A percentile compares a stretch with the other conserved stretches of the same genome.
Conservation (phyloP, 2,888 invertebrate species). For the Lingula anatina region DNA sequence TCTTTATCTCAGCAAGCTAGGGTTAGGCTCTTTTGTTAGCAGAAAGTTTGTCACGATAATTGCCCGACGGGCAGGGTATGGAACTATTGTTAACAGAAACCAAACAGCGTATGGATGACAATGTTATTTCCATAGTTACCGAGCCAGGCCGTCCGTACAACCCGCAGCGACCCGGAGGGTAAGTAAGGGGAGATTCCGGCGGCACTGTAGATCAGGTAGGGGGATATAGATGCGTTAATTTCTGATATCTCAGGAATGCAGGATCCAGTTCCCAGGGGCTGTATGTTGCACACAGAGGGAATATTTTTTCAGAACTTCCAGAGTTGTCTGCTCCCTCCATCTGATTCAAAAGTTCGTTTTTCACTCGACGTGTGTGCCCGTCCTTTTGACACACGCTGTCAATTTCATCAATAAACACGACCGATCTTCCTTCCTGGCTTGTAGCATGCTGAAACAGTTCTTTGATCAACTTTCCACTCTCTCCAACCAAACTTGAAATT, state of each 20-base stretch:
- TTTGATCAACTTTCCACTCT: slow-evolving; percentile 58
- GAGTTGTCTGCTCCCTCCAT: slow-evolving; percentile 52
- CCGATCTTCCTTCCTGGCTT: slow-evolving; percentile 45
- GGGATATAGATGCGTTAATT: slow-evolving; percentile 59
- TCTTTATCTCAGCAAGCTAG: no score
- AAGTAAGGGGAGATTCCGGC: no score
- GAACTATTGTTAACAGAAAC: no score
- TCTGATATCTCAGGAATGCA: slow-evolving; percentile 59
- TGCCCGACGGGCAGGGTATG: no score
- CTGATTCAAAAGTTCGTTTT: slow-evolving; percentile 60
- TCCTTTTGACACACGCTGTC: slow-evolving; percentile 59
- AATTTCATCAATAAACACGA: slow-evolving; percentile 62
- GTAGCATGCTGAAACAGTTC: slow-evolving; percentile 51
- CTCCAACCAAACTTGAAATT: slow-evolving; percentile 58
- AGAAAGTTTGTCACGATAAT: no score
- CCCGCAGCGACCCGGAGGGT: no score
- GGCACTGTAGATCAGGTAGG: slow-evolving; percentile 54
- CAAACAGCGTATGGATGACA: no score
- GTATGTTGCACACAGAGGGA: slow-evolving; percentile 60
- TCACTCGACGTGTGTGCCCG: slow-evolving; percentile 57
- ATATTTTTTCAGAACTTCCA: slow-evolving; percentile 22
- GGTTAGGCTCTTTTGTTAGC: no score
- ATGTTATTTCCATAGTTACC: no score
- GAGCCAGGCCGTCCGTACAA: no score
- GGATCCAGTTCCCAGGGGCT: slow-evolving; percentile 63